A percentile compares a stretch with the other conserved stretches of the same genome.
Conservation (phyloP, 1,140 invertebrate genomes). For the Calycopis cecrops region DNA sequence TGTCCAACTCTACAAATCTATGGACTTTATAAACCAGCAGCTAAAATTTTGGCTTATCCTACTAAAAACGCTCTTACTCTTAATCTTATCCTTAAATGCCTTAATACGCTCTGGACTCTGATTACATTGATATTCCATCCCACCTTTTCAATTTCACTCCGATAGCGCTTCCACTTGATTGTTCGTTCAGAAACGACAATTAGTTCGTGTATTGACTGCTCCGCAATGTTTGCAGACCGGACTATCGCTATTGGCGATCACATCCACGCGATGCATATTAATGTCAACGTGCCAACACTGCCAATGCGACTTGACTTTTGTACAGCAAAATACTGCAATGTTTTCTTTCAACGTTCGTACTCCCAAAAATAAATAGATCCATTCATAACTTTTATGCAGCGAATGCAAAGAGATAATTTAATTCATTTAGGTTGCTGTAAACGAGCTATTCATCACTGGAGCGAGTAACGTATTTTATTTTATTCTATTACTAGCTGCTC, state of each 20-base stretch:
- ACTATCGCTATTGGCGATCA: slow-evolving; percentile 11
- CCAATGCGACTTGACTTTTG: slow-evolving; percentile 12
- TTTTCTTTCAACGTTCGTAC: slow-evolving; percentile 4
- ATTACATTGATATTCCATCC: slow-evolving; percentile 5
- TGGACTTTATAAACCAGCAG: no score
- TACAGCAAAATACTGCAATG: slow-evolving; percentile 4
- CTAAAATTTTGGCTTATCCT: no score
- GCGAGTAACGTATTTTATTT: no score
- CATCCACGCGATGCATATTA: slow-evolving; percentile 17
- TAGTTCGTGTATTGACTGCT: slow-evolving; percentile 13
- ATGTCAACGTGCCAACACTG: slow-evolving; percentile 5
- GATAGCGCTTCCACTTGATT: not conserved
- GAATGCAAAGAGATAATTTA: no score
- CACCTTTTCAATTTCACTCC: slow-evolving; percentile 5
- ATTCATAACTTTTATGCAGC: not conserved
- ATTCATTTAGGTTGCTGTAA: no score
- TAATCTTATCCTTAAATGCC: not conserved
- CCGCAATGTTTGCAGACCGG: slow-evolving; percentile 14
- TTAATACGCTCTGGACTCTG: not conserved
- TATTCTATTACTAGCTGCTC: no score
- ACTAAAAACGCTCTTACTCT: no score
- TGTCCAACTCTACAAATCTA: no score
- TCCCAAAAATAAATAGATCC: no score
- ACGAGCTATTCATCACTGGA: no score
- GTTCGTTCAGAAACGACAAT: slow-evolving; percentile 16